Base-by-base conservation (phyloP, 92 coral and sea anemone genomes). In the Epizoanthus illoricatus region DNA sequence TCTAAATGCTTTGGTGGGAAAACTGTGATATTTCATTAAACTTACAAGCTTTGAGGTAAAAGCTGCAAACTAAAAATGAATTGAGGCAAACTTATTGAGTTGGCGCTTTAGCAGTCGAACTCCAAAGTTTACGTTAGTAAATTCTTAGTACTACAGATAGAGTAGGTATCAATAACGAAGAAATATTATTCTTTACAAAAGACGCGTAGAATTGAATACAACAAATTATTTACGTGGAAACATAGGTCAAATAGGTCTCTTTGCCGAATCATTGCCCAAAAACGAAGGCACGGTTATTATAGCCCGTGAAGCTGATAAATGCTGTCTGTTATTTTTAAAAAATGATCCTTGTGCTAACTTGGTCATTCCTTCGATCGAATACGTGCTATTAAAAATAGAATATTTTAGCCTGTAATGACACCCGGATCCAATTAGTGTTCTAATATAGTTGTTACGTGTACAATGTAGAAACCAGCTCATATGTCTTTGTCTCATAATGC, bases 321-420 rank as follows among this genome's bases (percentile, higher is more conserved):
- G 19, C 17, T 41, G n/a, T 5, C 66, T 52, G 21, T 18, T 39
- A 40, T 60, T 60, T 7, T 7, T 6, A 17, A 5, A 49, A 33
- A 21, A 58, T 28, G 36, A 28, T 28, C 36, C 36, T 28, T 28
- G 56, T 52, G 15, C 15, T 52, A 52, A 52, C 16, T 52, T 52
- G 56, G 56, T 52, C 56, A 52, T 16, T 52, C 13, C 13, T 52
- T 52, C 15, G 56, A 11, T 52, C 42, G 82, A 62, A 59, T 43
- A 43, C 67, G 82, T 62, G 55, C 65, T 42, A n/a, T n/a, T n/a
- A n/a, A 62, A 61, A 10, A 62, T 64, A 18, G n/a, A 43, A 62
- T 10, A 52, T 42, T 42, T 64, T 41, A 45, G 69, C 70, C 69
- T 55, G 11, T 76, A 76, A 62, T 71, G 58, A 76, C 71, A 8